Evolutionary conservation across 2,113 vertebrate species (phyloP).

Genomic region (Crotalus tigris): DNA sequence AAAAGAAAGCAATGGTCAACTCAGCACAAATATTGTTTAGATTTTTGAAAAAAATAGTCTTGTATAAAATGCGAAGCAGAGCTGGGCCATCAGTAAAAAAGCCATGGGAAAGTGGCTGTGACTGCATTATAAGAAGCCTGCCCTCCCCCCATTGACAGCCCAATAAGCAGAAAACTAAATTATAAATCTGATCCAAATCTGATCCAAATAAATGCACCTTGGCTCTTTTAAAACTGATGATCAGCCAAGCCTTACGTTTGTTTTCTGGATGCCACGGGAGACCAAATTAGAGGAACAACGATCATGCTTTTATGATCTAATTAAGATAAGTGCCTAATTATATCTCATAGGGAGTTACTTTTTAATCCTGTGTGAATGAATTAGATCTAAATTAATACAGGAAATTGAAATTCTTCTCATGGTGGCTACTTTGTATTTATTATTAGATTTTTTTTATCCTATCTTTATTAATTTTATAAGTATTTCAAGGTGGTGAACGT

Average conservation of each 20-base stretch:
- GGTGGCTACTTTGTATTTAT: neutral
- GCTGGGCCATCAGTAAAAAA: neutral
- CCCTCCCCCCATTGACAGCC: neutral
- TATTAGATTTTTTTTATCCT: neutral
- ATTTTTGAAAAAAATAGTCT: neutral
- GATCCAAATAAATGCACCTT: neutral
- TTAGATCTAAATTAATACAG: neutral
- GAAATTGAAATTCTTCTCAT: neutral
- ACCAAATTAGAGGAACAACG: neutral
- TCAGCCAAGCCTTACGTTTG: neutral
- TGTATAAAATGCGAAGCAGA: neutral
- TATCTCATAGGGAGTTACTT: neutral
- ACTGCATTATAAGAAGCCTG: neutral
- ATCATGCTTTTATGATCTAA: neutral
- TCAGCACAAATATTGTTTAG: neutral
- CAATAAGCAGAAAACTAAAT: neutral
- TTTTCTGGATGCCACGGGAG: neutral
- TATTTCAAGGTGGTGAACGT: neutral
- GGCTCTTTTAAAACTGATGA: neutral
- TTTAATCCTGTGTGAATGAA: neutral
- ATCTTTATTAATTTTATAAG: neutral
- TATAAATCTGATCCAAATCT: neutral
- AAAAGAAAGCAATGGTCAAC: neutral
- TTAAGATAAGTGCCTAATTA: neutral
- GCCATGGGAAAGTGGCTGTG: neutral